Percentiles rank a stretch among this genome's conserved stretches.
Evolutionary conservation across 2,888 invertebrate genomes (phyloP).

Genomic region (Hirtodrosophila confusa): DNA sequence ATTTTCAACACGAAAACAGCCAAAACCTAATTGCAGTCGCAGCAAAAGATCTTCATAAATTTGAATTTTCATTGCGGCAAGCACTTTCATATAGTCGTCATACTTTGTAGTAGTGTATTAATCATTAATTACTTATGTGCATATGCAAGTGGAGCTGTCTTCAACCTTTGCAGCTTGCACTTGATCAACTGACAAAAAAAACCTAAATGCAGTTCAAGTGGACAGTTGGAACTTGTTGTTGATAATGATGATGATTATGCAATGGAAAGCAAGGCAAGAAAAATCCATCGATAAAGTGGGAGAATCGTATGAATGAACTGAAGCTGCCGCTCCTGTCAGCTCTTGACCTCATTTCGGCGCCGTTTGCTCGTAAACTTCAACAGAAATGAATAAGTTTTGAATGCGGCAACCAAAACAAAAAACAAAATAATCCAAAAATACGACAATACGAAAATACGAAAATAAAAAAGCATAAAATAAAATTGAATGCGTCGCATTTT

Average conservation of each 20-base stretch:
- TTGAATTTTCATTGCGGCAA: no score
- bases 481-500: slow-evolving; percentile 67
- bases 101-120: slow-evolving; percentile 28
- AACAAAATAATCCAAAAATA: not conserved
- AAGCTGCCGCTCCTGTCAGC: slow-evolving; percentile 49
- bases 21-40: no score
- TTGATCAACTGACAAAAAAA: slow-evolving; percentile 56
- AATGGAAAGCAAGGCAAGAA: slow-evolving; percentile 49
- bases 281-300: slow-evolving; percentile 37
- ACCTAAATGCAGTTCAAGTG: slow-evolving; percentile 70
- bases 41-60: no score
- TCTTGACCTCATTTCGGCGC: slow-evolving; percentile 63
- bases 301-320: slow-evolving; percentile 40
- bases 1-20: no score
- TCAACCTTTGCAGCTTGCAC: slow-evolving; percentile 63
- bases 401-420: not conserved
- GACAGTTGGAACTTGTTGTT: slow-evolving; percentile 44
- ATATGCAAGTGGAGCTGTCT: slow-evolving; percentile 63
- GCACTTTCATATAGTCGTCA: not conserved
- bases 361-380: slow-evolving; percentile 30
- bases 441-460: no score
- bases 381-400: slow-evolving; percentile 16
- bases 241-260: slow-evolving; percentile 65
- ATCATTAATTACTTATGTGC: slow-evolving; percentile 58
- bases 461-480: no score